phyloP scores from a whole-genome alignment of 2,113 vertebrate species.

The Panthera leo region DNA sequence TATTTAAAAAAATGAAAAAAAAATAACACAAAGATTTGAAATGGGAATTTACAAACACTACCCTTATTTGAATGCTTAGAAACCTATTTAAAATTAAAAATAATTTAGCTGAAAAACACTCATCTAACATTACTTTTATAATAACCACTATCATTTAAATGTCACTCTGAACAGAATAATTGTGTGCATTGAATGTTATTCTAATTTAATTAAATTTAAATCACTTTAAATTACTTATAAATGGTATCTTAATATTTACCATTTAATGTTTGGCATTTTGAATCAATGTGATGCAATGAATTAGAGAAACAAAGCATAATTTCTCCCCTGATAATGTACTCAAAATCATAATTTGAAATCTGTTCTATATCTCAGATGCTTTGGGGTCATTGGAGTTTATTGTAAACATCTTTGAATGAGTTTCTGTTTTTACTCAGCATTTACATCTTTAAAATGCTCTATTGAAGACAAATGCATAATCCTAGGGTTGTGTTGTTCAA shows the following conservation, averaged over 20 bases:
- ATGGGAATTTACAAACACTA: not conserved
- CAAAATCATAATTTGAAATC: conserved; percentile 15
- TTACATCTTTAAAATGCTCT: not conserved
- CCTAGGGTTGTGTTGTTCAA: not conserved
- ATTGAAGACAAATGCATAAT: not conserved
- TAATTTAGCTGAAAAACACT: not conserved
- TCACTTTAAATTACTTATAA: conserved; percentile 51
- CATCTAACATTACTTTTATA: conserved; percentile 38
- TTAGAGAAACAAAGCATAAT: not conserved
- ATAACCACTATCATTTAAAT: conserved; percentile 31
- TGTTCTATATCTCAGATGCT: not conserved
- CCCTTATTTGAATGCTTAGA: not conserved
- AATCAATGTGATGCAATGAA: not conserved
- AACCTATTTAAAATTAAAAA: not conserved
- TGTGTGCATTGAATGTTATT: conserved; percentile 7
- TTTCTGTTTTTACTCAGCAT: not conserved
- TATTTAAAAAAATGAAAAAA: not conserved
- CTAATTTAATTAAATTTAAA: conserved; percentile 48
- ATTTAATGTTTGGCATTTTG: conserved; percentile 37
- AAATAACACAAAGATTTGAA: not conserved
- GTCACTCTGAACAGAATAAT: conserved; percentile 34
- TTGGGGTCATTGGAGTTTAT: not conserved
- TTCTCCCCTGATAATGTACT: not conserved
- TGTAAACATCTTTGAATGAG: not conserved
- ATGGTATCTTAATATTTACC: conserved; percentile 48